These are phyloP conservation scores for Sula dactylatra DNA, from an alignment of 2,113 vertebrate species.

Conservation along the genomic window DNA sequence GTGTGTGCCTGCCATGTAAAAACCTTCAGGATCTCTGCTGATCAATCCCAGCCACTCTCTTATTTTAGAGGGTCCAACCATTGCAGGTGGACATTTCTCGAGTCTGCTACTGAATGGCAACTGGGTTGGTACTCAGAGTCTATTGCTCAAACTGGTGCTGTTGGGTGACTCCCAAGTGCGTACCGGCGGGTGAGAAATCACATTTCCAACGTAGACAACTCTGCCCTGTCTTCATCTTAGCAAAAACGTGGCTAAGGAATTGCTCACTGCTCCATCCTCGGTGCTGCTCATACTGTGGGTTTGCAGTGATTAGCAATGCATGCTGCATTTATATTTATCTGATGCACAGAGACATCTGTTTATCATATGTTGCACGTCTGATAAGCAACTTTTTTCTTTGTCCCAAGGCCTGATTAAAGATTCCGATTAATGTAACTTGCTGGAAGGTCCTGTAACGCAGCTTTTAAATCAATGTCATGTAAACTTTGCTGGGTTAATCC, in stretches of 20 bases:
- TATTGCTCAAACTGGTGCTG: background rate
- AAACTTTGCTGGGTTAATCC: conserved; percentile 49
- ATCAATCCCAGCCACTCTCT: background rate
- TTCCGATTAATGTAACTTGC: conserved; percentile 34
- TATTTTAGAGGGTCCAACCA: background rate
- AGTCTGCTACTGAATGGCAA: too few relatives aligned
- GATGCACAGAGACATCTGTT: conserved; percentile 54
- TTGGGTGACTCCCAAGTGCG: fast-evolving
- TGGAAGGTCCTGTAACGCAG: conserved; percentile 29
- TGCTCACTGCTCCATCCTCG: background rate
- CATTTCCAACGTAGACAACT: background rate
- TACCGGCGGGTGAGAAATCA: background rate
- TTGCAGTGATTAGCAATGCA: background rate
- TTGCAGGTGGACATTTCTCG: fast-evolving
- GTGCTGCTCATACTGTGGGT: background rate
- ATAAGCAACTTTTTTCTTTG: conserved; percentile 11
- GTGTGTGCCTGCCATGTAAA: too few relatives aligned
- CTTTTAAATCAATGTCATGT: conserved; percentile 48
- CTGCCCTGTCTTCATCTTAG: background rate
- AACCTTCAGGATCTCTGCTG: background rate
- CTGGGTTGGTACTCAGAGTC: background rate
- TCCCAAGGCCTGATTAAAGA: conserved; percentile 52
- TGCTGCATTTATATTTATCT: background rate
- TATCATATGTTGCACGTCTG: conserved; percentile 13
- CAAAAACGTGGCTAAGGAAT: fast-evolving